A percentile compares a stretch with the other conserved stretches of the same genome.
These are phyloP conservation scores for Aromia moschata DNA, from an alignment of 2,888 invertebrate species.

Conservation along the genomic window DNA sequence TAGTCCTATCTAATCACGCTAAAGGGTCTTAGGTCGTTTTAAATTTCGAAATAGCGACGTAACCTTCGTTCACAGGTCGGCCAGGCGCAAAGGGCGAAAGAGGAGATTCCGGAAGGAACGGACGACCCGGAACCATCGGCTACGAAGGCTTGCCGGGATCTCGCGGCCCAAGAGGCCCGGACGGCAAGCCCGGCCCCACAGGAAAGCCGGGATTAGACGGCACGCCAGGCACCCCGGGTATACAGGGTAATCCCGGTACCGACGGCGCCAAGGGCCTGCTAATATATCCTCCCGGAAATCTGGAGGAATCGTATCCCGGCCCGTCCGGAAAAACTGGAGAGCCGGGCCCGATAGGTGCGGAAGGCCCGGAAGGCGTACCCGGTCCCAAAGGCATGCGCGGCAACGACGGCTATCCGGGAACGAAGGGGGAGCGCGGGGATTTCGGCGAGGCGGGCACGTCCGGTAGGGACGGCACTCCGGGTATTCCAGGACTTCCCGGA, in stretches of 20 bases:
- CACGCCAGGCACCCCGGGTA: slow-evolving; percentile 60
- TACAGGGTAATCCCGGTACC: slow-evolving; percentile 59
- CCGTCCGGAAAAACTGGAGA: slow-evolving; percentile 69
- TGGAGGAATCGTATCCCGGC: slow-evolving; percentile 36
- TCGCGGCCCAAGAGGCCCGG: slow-evolving; percentile 63
- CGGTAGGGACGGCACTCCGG: slow-evolving; percentile 60
- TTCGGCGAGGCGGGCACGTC: slow-evolving; percentile 54
- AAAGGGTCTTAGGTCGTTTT: too few species aligned
- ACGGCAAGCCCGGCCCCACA: slow-evolving; percentile 64
- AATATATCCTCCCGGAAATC: slow-evolving; percentile 42
- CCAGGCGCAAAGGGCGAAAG: slow-evolving; percentile 65
- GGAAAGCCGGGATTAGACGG: slow-evolving; percentile 64
- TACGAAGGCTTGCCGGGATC: slow-evolving; percentile 69
- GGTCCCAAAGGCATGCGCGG: slow-evolving; percentile 45
- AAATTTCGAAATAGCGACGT: too few species aligned
- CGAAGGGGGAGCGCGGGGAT: slow-evolving; percentile 66
- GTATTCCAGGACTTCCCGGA: slow-evolving; percentile 63
- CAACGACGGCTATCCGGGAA: slow-evolving; percentile 40
- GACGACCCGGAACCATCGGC: slow-evolving; percentile 66
- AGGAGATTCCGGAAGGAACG: slow-evolving; percentile 66
- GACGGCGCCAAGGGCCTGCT: slow-evolving; percentile 48
- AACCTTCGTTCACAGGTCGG: slow-evolving; percentile 59
- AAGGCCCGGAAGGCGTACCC: slow-evolving; percentile 55
- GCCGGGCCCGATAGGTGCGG: slow-evolving; percentile 63
- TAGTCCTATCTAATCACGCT: too few species aligned